phyloP scores from a whole-genome alignment of 2,113 vertebrate genomes.

The Campylorhamphus procurvoides region DNA sequence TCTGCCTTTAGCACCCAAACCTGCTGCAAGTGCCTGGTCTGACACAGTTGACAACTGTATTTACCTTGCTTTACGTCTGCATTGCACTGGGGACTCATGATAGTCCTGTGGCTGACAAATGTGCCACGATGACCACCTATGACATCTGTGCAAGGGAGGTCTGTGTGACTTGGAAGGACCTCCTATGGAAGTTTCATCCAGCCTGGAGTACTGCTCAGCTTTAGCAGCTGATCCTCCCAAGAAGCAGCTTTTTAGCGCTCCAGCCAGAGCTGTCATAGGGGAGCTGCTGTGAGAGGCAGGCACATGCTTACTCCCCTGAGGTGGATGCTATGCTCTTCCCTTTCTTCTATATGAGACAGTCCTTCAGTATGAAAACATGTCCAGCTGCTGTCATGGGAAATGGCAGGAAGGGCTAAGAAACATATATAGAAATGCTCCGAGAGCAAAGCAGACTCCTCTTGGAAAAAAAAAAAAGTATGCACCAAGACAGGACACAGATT shows the following conservation, averaged over 20 bases:
- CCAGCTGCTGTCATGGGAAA: neutral
- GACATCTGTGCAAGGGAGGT: neutral
- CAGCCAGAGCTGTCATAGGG: neutral
- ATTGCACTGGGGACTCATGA: neutral
- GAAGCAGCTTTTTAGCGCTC: neutral
- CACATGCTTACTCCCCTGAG: rapidly evolving
- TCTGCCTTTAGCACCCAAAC: neutral
- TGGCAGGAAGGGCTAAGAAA: neutral
- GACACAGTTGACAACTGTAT: neutral
- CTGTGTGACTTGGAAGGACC: neutral
- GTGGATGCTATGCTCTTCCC: neutral
- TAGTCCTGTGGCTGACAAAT: neutral
- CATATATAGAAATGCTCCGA: neutral
- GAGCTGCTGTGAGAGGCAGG: neutral
- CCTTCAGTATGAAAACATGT: neutral
- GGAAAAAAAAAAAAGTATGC: neutral
- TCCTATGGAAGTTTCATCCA: neutral
- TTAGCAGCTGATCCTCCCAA: neutral
- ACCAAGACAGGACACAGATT: rapidly evolving
- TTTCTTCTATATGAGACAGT: neutral
- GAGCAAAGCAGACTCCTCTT: neutral
- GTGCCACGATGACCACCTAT: neutral
- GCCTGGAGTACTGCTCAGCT: neutral
- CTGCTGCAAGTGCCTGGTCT: neutral
- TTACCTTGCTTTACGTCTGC: neutral